Percentiles rank a stretch among this genome's conserved stretches.
phyloP scores from a whole-genome alignment of 1,140 invertebrate genomes.

The Cherax destructor region DNA sequence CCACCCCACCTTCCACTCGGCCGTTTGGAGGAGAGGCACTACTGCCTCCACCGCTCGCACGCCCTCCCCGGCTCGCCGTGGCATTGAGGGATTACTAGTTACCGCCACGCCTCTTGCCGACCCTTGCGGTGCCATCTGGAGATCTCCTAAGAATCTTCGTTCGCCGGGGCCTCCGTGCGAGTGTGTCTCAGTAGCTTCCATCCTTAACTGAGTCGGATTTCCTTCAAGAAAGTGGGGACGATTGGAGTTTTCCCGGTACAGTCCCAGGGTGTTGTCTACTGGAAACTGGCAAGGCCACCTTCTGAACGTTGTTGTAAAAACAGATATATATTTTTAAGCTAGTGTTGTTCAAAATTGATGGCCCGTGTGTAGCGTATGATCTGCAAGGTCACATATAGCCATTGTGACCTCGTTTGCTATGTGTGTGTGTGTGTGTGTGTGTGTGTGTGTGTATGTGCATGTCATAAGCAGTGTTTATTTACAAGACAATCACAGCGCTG shows the following conservation, averaged over 20 bases:
- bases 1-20: constrained; percentile 71
- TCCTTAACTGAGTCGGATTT: constrained; percentile 25
- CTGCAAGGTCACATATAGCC: too few relatives aligned
- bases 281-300: neutral
- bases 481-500: constrained; percentile 6
- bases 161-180: constrained; percentile 20
- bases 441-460: neutral
- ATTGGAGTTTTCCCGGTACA: neutral
- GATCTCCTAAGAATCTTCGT: constrained; percentile 1
- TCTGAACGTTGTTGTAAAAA: neutral
- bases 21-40: constrained; percentile 51
- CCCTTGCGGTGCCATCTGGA: constrained; percentile 54
- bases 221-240: neutral
- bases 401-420: too few relatives aligned
- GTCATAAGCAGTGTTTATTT: neutral
- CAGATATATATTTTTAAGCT: neutral
- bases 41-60: constrained; percentile 37
- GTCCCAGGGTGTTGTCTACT: neutral
- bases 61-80: constrained; percentile 44
- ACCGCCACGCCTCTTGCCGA: constrained; percentile 47
- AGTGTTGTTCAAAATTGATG: neutral
- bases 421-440: too few relatives aligned
- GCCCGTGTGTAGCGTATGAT: neutral
- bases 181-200: constrained; percentile 40
- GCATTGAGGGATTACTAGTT: constrained; percentile 52